These are phyloP conservation scores for Euproctis similis DNA, from an alignment of 2,888 invertebrate species.

Conservation along the genomic window DNA sequence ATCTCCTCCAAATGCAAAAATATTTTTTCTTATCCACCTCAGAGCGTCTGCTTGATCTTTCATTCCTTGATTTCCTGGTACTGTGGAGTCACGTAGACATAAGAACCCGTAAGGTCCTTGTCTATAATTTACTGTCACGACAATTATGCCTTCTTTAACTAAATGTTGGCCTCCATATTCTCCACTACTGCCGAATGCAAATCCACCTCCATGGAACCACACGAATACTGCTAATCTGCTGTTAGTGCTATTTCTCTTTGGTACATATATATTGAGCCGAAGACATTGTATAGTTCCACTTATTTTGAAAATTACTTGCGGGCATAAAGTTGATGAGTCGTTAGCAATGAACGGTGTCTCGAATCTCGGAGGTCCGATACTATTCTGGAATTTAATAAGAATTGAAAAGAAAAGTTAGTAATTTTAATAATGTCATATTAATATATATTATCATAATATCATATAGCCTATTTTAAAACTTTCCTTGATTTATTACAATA, in stretches of 20 bases:
- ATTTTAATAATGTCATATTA: no score
- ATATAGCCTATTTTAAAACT: no score
- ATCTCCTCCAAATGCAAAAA: conserved; percentile 47
- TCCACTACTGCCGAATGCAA: conserved; percentile 38
- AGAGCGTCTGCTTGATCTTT: conserved; percentile 49
- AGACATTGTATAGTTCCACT: conserved; percentile 35
- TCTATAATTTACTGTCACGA: conserved; percentile 44
- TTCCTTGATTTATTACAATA: no score
- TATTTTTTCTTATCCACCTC: conserved; percentile 46
- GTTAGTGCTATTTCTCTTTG: conserved; percentile 17
- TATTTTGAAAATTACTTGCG: conserved; percentile 26
- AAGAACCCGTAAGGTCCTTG: conserved; percentile 53
- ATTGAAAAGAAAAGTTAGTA: no score
- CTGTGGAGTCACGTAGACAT: conserved; percentile 37
- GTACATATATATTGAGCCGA: conserved; percentile 34
- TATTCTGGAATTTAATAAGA: conserved; percentile 29
- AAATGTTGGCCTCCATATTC: conserved; percentile 41
- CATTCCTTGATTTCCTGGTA: conserved; percentile 44
- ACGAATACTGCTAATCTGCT: conserved; percentile 41
- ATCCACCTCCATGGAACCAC: conserved; percentile 57
- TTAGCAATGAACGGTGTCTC: conserved; percentile 32
- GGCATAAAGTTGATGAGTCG: conserved; percentile 33
- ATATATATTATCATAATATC: no score
- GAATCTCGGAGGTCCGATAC: conserved; percentile 29
- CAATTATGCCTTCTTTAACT: conserved; percentile 33